Evolutionary conservation across 1,140 invertebrate species (phyloP).

Genomic region (Thalassaphorura encarpata): DNA sequence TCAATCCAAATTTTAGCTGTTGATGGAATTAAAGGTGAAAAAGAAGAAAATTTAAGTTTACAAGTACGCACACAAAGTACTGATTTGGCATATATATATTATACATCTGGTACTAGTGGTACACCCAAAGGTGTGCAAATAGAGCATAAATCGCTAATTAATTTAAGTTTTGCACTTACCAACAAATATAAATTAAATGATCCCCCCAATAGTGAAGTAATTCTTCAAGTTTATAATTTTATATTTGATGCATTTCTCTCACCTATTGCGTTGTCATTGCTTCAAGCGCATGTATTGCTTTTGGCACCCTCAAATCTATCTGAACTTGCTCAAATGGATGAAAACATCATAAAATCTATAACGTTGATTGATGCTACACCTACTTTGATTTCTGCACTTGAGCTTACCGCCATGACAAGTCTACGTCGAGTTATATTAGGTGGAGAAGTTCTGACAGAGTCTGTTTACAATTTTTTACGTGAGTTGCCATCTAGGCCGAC

Average conservation of each 20-base stretch:
- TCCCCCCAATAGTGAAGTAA: background rate
- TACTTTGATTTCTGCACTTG: conserved; percentile 4
- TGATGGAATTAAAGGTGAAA: no score
- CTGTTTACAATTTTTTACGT: background rate
- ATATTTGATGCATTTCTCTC: conserved; percentile 4
- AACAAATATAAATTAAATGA: background rate
- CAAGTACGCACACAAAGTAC: conserved; percentile 33
- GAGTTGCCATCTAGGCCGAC: no score
- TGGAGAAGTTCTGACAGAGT: conserved; percentile 1
- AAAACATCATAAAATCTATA: background rate
- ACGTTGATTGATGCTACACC: conserved; percentile 12
- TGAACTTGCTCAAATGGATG: no score
- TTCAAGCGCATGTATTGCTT: conserved; percentile 1
- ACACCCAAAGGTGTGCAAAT: conserved; percentile 12
- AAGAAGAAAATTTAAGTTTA: no score
- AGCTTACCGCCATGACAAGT: background rate
- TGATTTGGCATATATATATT: conserved; percentile 13
- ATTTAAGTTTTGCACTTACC: background rate
- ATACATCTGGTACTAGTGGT: conserved; percentile 15
- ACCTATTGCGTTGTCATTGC: background rate
- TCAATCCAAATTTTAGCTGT: no score
- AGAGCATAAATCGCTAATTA: conserved; percentile 1
- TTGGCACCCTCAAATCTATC: background rate
- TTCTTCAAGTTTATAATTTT: conserved; percentile 1
- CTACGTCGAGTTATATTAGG: conserved; percentile 3